Percentiles rank a stretch among this genome's conserved stretches.
These are phyloP conservation scores for Cordilura impudica DNA, from an alignment of 2,888 invertebrate species.

Conservation along the genomic window DNA sequence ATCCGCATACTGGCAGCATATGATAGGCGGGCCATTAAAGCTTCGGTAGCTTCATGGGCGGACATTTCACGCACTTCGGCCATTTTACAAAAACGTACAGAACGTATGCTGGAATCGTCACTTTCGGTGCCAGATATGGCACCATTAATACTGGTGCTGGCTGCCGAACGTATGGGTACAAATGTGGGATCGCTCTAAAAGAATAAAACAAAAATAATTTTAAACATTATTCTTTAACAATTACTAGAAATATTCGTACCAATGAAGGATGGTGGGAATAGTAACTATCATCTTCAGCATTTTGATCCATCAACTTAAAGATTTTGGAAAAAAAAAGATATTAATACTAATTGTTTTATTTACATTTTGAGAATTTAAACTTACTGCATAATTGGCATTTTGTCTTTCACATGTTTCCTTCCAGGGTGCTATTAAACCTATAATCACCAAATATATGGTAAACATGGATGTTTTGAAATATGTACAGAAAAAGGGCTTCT, in stretches of 20 bases:
- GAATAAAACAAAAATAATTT: not conserved
- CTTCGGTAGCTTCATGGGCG: conserved; percentile 93
- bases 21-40: conserved; percentile 93
- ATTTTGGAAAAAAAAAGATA: conserved; percentile 65
- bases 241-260: conserved; percentile 64
- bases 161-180: conserved; percentile 89
- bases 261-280: conserved; percentile 81
- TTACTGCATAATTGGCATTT: conserved; percentile 85
- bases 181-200: conserved; percentile 92
- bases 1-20: conserved; percentile 94
- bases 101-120: conserved; percentile 90
- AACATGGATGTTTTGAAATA: conserved; percentile 97
- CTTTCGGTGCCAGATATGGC: conserved; percentile 85
- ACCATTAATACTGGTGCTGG: conserved; percentile 65
- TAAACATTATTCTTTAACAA: not conserved
- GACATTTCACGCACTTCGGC: conserved; percentile 93
- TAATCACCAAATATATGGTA: conserved; percentile 91
- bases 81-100: conserved; percentile 94
- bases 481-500: conserved; percentile 97
- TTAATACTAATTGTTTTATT: conserved; percentile 5
- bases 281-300: conserved; percentile 88
- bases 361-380: conserved; percentile 58
- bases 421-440: conserved; percentile 94
- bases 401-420: conserved; percentile 87
- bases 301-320: conserved; percentile 85